Evolutionary conservation across 1,140 invertebrate species (phyloP).

Genomic region (Mylabris phalerata): DNA sequence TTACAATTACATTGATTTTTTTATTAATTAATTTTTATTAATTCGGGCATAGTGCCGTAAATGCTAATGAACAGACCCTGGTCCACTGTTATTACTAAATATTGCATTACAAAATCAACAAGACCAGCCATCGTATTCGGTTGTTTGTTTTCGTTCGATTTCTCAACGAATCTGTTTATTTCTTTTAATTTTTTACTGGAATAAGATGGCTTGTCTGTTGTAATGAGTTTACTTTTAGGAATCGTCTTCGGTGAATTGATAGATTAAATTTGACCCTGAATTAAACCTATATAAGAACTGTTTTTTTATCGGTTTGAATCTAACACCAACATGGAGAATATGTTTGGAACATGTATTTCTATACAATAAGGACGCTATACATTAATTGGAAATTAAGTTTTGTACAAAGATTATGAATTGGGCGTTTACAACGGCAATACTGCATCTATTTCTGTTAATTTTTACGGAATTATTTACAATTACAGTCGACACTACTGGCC

Average conservation of each 20-base stretch:
- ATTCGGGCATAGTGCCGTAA: constrained; percentile 3
- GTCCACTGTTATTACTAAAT: constrained; percentile 34
- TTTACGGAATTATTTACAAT: constrained; percentile 19
- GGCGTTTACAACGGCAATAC: constrained; percentile 27
- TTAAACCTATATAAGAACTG: neutral
- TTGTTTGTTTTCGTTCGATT: no score
- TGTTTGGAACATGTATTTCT: constrained; percentile 16
- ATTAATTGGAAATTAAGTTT: constrained; percentile 17
- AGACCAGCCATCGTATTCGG: constrained; percentile 6
- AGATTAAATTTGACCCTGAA: constrained; percentile 26
- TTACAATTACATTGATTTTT: constrained; percentile 31
- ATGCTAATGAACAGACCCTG: constrained; percentile 29
- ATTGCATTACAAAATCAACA: constrained; percentile 26
- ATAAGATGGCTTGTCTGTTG: neutral
- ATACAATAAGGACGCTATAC: constrained; percentile 19
- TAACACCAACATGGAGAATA: constrained; percentile 18
- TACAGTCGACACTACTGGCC: constrained; percentile 40
- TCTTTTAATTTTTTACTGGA: neutral
- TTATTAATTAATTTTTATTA: neutral
- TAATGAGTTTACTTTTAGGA: constrained; percentile 2
- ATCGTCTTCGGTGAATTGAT: constrained; percentile 1
- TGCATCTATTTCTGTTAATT: neutral
- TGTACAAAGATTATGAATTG: constrained; percentile 19
- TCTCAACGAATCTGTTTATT: neutral
- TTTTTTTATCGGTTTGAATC: neutral